Evolutionary conservation across 1,140 invertebrate genomes (phyloP).

Genomic region (Sarcophaga peregrina): DNA sequence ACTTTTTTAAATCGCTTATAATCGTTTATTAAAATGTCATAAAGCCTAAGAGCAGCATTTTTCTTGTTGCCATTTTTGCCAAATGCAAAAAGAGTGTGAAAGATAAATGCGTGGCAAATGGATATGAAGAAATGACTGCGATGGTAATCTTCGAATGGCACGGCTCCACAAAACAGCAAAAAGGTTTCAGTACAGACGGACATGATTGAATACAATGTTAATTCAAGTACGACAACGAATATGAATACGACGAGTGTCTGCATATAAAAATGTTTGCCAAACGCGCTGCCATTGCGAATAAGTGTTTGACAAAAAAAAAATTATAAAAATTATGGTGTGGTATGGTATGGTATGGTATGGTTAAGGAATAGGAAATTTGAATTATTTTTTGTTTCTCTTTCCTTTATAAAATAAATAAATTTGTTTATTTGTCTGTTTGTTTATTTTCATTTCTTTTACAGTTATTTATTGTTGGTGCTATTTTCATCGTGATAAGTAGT

Average conservation of each 20-base stretch:
- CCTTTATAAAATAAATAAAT: too few species aligned
- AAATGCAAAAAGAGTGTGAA: conserved; percentile 30
- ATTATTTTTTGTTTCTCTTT: too few species aligned
- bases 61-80: neutral
- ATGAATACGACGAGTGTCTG: neutral
- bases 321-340: too few species aligned
- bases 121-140: neutral
- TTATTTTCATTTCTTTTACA: conserved; percentile 25
- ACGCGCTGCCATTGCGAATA: neutral
- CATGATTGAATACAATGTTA: conserved; percentile 20
- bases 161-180: neutral
- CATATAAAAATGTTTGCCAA: too few species aligned
- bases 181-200: neutral
- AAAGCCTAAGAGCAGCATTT: conserved; percentile 30
- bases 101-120: conserved; percentile 30
- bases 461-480: neutral
- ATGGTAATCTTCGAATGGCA: neutral
- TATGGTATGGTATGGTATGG: too few species aligned
- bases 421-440: neutral
- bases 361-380: too few species aligned
- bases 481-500: conserved; percentile 20
- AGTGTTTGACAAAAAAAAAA: neutral
- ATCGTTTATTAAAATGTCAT: conserved; percentile 40
- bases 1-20: conserved; percentile 15
- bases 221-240: conserved; percentile 3